Base-by-base conservation (phyloP, 2,797 vertebrate species). In the Cephalopachus bancanus region DNA sequence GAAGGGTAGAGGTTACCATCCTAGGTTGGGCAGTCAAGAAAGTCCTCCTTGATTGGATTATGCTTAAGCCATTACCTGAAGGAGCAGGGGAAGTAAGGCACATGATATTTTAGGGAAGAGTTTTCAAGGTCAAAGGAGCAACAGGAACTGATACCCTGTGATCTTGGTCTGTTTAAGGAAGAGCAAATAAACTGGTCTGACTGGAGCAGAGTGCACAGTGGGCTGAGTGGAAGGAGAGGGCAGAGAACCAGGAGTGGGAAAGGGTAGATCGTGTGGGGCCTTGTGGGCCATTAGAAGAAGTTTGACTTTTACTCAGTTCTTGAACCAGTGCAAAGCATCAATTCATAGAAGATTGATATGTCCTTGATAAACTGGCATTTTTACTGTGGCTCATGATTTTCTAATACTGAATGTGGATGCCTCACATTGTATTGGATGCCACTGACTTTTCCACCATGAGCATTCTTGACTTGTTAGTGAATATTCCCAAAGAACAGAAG, bases 381-480 rank as follows among this genome's bases (percentile, higher is more conserved):
- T 84, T 51, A 3, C 71, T 49, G 37, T 12, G 9, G 12, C 74
- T 28, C 10, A 0, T 57, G 11, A 0, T 76, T 71, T 74, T 75
- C 51, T 44, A 16, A 20, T 20, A 79, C 91, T 49, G 37, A 69
- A 8, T 30, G 7, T 17, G 57, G 30, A 28, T 7, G 3, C 22
- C 11, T 44, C 59, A 1, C 17, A 1, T 20, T 0, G 4, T 59
- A 2, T 17, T 5, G 15, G 44, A n/a, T 76, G 20, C 4, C 69
- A 44, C 11, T 2, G 60, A 80, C 30, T 59, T 60, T 37, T 65
- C 81, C 30, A 0, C 22, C 1, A 0, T 74, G 53, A 76, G 10
- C n/a, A 65, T 84, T 64, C 14, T 24, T 11, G 78, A 64, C 67
- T 72, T 88, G 2, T 51, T 67, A 16, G n/a, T 57, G 53, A 69